These are phyloP conservation scores for Melospiza georgiana DNA, from an alignment of 2,113 vertebrate species.

Conservation along the genomic window DNA sequence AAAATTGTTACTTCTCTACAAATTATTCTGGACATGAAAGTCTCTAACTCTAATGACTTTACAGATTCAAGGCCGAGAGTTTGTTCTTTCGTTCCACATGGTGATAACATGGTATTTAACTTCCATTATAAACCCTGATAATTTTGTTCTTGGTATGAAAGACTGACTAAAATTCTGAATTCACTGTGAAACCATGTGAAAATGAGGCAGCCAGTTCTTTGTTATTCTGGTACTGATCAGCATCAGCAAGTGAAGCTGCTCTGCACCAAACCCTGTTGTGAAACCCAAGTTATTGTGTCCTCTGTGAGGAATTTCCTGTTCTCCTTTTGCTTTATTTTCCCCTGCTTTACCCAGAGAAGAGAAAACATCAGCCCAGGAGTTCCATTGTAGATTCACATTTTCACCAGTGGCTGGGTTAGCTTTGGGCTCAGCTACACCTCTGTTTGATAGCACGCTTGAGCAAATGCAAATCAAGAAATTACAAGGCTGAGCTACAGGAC, in stretches of 20 bases:
- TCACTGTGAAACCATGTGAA: neutral
- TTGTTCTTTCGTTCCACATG: neutral
- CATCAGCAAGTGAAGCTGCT: neutral
- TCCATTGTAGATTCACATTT: neutral
- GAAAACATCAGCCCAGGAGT: neutral
- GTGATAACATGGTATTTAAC: neutral
- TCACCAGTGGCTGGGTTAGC: neutral
- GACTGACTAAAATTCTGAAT: neutral
- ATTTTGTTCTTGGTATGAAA: neutral
- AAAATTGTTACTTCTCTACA: neutral
- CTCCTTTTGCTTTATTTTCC: neutral
- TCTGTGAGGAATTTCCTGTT: neutral
- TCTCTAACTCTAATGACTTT: neutral
- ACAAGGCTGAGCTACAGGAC: neutral
- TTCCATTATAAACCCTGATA: neutral
- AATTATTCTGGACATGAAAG: neutral
- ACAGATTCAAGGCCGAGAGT: neutral
- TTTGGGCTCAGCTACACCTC: neutral
- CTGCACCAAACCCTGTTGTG: neutral
- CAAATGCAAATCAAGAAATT: neutral
- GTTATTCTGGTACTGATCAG: neutral
- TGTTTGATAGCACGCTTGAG: fast-evolving
- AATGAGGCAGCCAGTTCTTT: neutral
- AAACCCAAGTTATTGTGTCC: neutral
- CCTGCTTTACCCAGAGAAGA: neutral